Evolutionary conservation across 2,888 invertebrate genomes (phyloP).

Genomic region (Toxonevra muliebris): DNA sequence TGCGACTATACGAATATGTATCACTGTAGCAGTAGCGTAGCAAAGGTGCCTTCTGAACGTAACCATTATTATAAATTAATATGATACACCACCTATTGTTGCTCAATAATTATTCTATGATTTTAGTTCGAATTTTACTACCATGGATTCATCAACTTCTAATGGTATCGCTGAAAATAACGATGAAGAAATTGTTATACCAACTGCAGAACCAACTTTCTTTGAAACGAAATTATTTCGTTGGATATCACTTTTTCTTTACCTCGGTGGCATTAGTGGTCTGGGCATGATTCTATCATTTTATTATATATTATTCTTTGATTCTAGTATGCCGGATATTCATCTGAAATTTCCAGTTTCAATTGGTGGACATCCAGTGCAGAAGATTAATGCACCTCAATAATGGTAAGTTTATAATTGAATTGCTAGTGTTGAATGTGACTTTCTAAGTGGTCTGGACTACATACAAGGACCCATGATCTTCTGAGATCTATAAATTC

Average conservation of each 20-base stretch:
- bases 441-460: too few relatives aligned
- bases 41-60: too few relatives aligned
- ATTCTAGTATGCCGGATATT: slow-evolving; percentile 62
- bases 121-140: too few relatives aligned
- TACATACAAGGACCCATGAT: too few relatives aligned
- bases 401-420: slow-evolving; percentile 1
- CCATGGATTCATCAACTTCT: not conserved
- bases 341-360: slow-evolving; percentile 59
- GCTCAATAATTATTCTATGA: too few relatives aligned
- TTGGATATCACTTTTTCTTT: slow-evolving; percentile 54
- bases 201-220: slow-evolving; percentile 36
- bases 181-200: not conserved
- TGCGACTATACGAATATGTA: too few relatives aligned
- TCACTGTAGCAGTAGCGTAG: too few relatives aligned
- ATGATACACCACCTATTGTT: too few relatives aligned
- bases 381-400: slow-evolving; percentile 50
- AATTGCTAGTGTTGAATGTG: too few relatives aligned
- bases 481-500: too few relatives aligned
- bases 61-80: too few relatives aligned
- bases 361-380: slow-evolving; percentile 54
- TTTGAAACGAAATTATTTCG: slow-evolving; percentile 57
- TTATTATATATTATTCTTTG: slow-evolving; percentile 60
- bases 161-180: slow-evolving; percentile 16
- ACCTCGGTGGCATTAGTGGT: slow-evolving; percentile 60
- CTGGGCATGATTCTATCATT: slow-evolving; percentile 57